Conservation (phyloP, 2,797 vertebrate species). For the Setipinna tenuifilis region DNA sequence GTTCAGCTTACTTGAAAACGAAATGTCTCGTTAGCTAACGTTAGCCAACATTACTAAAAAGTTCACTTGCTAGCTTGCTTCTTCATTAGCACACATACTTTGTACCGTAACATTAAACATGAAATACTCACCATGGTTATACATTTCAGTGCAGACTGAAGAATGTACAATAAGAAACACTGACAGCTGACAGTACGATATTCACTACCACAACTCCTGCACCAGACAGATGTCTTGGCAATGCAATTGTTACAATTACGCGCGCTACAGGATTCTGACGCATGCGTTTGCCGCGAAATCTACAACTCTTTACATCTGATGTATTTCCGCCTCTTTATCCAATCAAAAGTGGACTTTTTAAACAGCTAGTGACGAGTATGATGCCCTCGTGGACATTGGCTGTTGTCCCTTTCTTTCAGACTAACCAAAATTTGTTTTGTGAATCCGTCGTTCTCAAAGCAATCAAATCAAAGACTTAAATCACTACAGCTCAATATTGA, state of each 20-base stretch:
- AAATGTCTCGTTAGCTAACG: neutral
- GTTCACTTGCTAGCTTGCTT: neutral
- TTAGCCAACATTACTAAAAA: neutral
- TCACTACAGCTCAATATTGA: neutral
- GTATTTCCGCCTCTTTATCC: slow-evolving; percentile 20
- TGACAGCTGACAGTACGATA: neutral
- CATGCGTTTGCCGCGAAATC: slow-evolving; percentile 8
- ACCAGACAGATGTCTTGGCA: neutral
- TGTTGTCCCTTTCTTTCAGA: neutral
- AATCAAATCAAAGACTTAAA: neutral
- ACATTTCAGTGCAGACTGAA: neutral
- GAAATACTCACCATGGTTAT: slow-evolving; percentile 4
- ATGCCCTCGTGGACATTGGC: too few relatives aligned
- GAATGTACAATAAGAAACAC: neutral
- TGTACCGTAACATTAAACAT: neutral
- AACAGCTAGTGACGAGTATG: neutral
- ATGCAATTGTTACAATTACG: neutral
- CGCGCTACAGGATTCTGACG: neutral
- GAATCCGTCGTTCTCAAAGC: neutral
- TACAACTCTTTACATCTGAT: neutral
- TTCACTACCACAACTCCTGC: neutral
- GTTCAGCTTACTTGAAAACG: neutral
- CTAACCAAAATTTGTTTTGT: neutral
- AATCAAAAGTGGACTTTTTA: neutral
- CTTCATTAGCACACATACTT: neutral